Conservation (phyloP, 2,113 vertebrate genomes). For the Gallinago undulata region DNA sequence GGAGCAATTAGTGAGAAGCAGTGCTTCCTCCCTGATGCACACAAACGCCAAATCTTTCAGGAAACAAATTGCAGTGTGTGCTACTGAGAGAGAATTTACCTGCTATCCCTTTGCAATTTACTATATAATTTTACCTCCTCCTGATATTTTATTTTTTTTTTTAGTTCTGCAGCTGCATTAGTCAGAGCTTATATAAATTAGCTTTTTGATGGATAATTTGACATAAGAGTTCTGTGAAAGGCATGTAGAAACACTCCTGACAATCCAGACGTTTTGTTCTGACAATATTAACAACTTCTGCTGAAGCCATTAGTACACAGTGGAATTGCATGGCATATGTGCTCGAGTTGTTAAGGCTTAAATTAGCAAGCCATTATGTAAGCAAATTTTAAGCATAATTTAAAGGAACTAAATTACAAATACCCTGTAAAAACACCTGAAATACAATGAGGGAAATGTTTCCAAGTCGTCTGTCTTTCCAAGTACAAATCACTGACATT, state of each 20-base stretch:
- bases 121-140: background rate
- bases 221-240: background rate
- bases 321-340: background rate
- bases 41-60: background rate
- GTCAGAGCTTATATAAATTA: background rate
- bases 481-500: background rate
- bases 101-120: background rate
- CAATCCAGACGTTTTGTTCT: slow-evolving; percentile 20
- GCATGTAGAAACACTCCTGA: background rate
- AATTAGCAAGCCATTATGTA: slow-evolving; percentile 30
- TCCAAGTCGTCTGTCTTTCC: background rate
- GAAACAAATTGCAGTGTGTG: background rate
- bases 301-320: background rate
- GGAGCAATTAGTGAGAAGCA: background rate
- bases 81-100: background rate
- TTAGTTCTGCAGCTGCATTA: background rate
- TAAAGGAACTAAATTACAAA: slow-evolving; percentile 7
- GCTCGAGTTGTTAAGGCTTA: background rate
- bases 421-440: slow-evolving; percentile 10
- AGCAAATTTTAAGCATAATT: slow-evolving; percentile 20
- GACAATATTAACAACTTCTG: background rate
- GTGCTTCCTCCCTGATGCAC: background rate
- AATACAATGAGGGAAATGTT: background rate
- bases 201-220: background rate
- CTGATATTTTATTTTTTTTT: background rate